Evolutionary conservation across 2,113 vertebrate species (phyloP).

Genomic region (Connochaetes taurinus): DNA sequence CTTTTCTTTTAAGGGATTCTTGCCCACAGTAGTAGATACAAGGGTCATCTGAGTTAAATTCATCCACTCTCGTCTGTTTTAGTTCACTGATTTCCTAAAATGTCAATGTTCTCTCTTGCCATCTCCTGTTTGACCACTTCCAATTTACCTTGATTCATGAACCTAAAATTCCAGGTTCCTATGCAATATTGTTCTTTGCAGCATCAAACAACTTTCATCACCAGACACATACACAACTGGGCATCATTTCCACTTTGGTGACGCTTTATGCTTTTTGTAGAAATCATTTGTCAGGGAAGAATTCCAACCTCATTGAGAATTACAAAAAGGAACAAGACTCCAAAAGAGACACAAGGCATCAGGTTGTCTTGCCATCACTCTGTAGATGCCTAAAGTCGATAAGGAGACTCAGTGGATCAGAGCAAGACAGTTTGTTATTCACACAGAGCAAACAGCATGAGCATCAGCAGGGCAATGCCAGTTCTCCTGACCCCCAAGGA

Average conservation of each 20-base stretch:
- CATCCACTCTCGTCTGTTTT: fast-evolving
- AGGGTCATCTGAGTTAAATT: neutral
- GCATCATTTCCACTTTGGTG: neutral
- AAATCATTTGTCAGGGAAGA: neutral
- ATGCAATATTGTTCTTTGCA: neutral
- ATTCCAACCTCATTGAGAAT: neutral
- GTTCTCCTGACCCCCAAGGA: neutral
- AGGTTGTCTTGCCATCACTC: neutral
- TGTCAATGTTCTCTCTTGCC: neutral
- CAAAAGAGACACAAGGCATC: neutral
- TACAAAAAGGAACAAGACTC: neutral
- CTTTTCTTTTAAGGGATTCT: neutral
- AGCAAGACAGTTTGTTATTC: neutral
- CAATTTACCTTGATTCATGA: neutral
- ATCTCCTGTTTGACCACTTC: neutral
- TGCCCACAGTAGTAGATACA: neutral
- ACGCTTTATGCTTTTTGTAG: neutral
- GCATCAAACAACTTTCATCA: neutral
- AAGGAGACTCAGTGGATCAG: neutral
- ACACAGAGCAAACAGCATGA: neutral
- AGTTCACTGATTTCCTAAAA: neutral
- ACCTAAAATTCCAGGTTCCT: neutral
- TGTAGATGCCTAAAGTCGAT: neutral
- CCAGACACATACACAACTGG: neutral
- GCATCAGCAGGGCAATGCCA: neutral